Evolutionary conservation across 2,888 invertebrate species (phyloP).

Genomic region (Lasioglossum lativentre): DNA sequence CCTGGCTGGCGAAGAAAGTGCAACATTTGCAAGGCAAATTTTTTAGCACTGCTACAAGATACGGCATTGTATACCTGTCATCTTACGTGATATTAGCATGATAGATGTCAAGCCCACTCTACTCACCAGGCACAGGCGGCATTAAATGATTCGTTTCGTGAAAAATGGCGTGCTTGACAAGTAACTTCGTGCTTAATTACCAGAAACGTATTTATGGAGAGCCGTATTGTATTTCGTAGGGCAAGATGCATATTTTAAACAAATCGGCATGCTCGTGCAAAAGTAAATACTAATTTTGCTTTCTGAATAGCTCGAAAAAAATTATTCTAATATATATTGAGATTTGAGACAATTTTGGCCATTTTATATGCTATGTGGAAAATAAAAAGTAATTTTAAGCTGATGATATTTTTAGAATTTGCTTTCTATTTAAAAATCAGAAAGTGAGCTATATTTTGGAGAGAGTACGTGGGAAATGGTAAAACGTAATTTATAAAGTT

Average conservation of each 20-base stretch:
- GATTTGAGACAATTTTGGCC: neutral
- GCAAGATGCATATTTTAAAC: neutral
- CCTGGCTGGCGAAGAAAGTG: neutral
- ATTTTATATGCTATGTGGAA: neutral
- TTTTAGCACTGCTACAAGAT: slow-evolving; percentile 1
- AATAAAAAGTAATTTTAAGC: neutral
- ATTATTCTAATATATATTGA: neutral
- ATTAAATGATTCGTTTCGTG: neutral
- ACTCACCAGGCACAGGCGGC: neutral
- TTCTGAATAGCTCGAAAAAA: no score
- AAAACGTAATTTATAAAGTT: neutral
- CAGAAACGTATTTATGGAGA: neutral
- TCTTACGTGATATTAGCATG: slow-evolving; percentile 5
- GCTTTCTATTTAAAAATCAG: neutral
- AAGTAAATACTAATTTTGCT: neutral
- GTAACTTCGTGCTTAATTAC: neutral
- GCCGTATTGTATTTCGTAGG: neutral
- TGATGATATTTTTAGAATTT: neutral
- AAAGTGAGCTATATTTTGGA: neutral
- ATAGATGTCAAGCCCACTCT: slow-evolving; percentile 3
- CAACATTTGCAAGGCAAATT: neutral
- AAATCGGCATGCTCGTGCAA: neutral
- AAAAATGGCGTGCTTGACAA: neutral
- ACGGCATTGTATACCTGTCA: slow-evolving; percentile 3
- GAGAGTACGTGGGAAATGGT: neutral